Evolutionary conservation across 2,888 invertebrate species (phyloP).

Genomic region (Sialis lutaria): DNA sequence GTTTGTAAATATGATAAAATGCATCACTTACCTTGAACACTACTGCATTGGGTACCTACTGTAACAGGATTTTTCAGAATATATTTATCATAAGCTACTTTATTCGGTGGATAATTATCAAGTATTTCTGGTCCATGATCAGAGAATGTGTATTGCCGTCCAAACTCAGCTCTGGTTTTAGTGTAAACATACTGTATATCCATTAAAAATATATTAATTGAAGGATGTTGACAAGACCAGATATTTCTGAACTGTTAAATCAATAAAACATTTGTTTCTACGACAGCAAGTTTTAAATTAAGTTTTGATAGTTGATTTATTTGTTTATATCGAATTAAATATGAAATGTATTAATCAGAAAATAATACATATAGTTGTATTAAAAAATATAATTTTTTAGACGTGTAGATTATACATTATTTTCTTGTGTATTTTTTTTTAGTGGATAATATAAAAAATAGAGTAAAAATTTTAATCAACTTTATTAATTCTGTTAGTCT

Average conservation of each 20-base stretch:
- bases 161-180: constrained; percentile 52
- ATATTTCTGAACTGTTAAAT: background rate
- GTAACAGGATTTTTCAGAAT: constrained; percentile 44
- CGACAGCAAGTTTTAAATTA: background rate
- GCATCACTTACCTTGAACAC: constrained; percentile 16
- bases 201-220: constrained; percentile 17
- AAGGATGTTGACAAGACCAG: background rate
- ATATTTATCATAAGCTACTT: constrained; percentile 19
- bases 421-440: too few relatives aligned
- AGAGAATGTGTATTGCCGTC: constrained; percentile 49
- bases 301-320: background rate
- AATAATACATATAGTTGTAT: too few relatives aligned
- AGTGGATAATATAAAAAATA: too few relatives aligned
- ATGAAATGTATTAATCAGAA: too few relatives aligned
- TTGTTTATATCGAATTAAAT: too few relatives aligned
- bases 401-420: too few relatives aligned
- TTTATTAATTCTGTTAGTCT: too few relatives aligned
- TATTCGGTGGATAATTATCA: constrained; percentile 44
- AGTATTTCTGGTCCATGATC: constrained; percentile 47
- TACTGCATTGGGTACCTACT: constrained; percentile 41
- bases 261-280: background rate
- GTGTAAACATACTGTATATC: constrained; percentile 39
- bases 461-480: too few relatives aligned
- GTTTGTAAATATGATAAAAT: background rate
- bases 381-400: too few relatives aligned